Base-by-base conservation (phyloP, 2,888 invertebrate genomes). In the Zeuzera pyrina region DNA sequence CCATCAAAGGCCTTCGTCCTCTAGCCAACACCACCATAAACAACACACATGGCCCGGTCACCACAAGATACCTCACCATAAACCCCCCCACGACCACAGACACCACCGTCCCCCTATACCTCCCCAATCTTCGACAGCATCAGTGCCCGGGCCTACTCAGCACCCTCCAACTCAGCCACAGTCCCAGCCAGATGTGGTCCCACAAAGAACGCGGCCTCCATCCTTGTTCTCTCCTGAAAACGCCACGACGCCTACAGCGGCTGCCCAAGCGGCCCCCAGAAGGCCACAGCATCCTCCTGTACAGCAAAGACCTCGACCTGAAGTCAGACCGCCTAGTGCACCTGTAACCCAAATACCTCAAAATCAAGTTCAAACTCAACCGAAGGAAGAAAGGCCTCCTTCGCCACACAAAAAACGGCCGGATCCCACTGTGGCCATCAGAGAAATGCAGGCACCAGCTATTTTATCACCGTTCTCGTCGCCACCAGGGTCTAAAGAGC, bases 181-280 rank as follows among this genome's bases (percentile, higher is more conserved):
- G 28, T n/a, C 12, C 10, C 2, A 60, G 57, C 37, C 43, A 43
- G 2, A 54, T 37, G 8, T 47, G 57, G 10, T 6, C 16, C 12
- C 71, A 65, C 33, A 15, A n/a, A 52, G 74, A 22, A 84, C 85
- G 12, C 71, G 87, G 29, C 85, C 86, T 2, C 87, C 86, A 0
- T 89, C 90, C 8, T 55, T 90, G 16, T 90, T 90, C 58, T 89
- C 89, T 2, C 89, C 90, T 0, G 89, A 89, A 39, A 88, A 87
- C 38, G 74, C 63, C 0, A 77, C 76, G 1, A 78, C 85, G 0
- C 85, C 87, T 3, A 59, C 69, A 2, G 73, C 65, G 3, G 74
- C 77, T 1, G 83, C 85, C n/a, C 62, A 66, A 1, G 46, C 65
- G 1, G 60, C 66, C 0, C 67, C 66, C 1, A 45, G 49, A 42